Evolutionary conservation across 2,888 invertebrate genomes (phyloP), one percentile per base, ranked within the genome.

Genomic region (Himalopsyche japonica): DNA sequence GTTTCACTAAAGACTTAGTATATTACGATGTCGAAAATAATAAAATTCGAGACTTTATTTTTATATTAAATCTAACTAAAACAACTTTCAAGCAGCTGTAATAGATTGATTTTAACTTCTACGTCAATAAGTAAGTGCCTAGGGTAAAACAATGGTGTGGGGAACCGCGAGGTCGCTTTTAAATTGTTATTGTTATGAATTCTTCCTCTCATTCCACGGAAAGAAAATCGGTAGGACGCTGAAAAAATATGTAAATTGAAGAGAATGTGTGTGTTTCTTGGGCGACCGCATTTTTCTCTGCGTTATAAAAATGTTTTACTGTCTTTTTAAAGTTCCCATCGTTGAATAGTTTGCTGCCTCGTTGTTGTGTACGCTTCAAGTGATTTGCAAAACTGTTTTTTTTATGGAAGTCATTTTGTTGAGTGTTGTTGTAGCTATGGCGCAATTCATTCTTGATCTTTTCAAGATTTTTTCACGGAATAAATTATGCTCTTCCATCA

Each of bases 141-240:
- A 70, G 70, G 70, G 70, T 70, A 70, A 70, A 82, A 83, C 79
- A 83, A 83, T 82, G 79, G 83, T 18, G 24, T 20, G 27, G 70
- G 27, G 30, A 47, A 48, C 79, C 64, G 32, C 32, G 24, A 57
- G 37, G 20, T 20, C 64, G 82, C 82, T 79, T 30, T 81, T 79
- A 76, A 85, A 85, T 83, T 81, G 83, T 85, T 85, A 85, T 83
- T 83, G 79, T 85, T 83, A 83, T 83, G 85, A 85, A 79, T 83
- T 81, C 57, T 85, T 64, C 81, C 76, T 47, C 70, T 77, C 49
- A 48, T 79, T 77, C 49, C 82, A 76, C 18, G 70, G 30, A 76
- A 76, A 76, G 83, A 81, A 85, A 85, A 85, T 85, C 48, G 78
- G 64, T 64, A 30, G 64, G 30, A 79, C 32, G 79, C 30, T 79